Conservation (phyloP, 2,888 invertebrate genomes). For the Caenorhabditis sp. region DNA sequence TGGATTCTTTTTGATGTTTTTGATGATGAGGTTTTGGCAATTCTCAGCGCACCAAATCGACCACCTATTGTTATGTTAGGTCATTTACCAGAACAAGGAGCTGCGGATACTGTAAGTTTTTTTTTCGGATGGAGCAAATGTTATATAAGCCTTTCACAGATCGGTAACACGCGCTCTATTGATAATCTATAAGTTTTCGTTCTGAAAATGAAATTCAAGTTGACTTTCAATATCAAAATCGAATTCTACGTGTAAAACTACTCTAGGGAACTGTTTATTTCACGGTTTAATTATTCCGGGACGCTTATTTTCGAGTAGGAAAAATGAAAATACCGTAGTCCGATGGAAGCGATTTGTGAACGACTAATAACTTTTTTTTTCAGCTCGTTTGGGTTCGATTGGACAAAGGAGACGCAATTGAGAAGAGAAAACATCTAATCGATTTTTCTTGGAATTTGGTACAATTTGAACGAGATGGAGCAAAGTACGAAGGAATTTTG, state of each 20-base stretch:
- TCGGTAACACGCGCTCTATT: too few species aligned
- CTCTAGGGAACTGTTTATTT: too few species aligned
- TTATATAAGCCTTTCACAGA: too few species aligned
- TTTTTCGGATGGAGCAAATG: too few species aligned
- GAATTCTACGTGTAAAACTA: too few species aligned
- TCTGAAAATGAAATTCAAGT: too few species aligned
- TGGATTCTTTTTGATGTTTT: slow-evolving; percentile 63
- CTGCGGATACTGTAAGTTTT: slow-evolving; percentile 23
- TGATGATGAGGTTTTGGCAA: slow-evolving; percentile 55
- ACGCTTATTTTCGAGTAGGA: too few species aligned
- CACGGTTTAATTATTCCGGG: too few species aligned
- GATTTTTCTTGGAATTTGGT: slow-evolving; percentile 48
- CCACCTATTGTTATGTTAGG: slow-evolving; percentile 59
- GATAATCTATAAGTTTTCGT: too few species aligned
- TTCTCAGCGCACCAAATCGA: slow-evolving; percentile 58
- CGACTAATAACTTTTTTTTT: background rate
- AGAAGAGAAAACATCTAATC: slow-evolving; percentile 42
- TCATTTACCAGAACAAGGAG: slow-evolving; percentile 36
- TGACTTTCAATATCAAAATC: too few species aligned
- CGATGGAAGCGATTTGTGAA: too few species aligned
- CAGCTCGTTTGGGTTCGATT: slow-evolving; percentile 54
- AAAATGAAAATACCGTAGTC: too few species aligned
- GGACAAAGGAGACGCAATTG: slow-evolving; percentile 40
- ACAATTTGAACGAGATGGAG: slow-evolving; percentile 47
- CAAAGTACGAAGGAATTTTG: slow-evolving; percentile 65